Evolutionary conservation across 2,113 vertebrate species (phyloP).

Genomic region (Varanus komodoensis): DNA sequence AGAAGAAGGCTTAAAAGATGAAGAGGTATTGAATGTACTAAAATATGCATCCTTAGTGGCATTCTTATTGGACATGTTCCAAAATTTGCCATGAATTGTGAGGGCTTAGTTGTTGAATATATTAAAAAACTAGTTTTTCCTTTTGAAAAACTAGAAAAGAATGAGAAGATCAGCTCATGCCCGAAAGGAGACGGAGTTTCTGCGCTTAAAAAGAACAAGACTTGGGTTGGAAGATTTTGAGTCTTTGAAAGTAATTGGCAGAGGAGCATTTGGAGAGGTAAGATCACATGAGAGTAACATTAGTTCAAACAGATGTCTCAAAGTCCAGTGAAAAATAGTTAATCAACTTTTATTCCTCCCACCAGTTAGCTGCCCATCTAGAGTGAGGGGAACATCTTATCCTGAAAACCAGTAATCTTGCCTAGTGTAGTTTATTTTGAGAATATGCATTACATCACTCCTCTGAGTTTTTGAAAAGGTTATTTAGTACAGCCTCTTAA

Average conservation of each 20-base stretch:
- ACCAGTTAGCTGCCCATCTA: not conserved
- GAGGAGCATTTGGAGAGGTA: constrained; percentile 89
- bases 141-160: constrained; percentile 75
- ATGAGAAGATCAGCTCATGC: constrained; percentile 84
- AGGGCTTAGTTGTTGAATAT: not conserved
- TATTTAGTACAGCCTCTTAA: not conserved
- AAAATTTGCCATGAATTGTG: not conserved
- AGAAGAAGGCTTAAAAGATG: constrained; percentile 95
- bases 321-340: not conserved
- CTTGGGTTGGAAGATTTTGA: constrained; percentile 88
- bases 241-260: constrained; percentile 88
- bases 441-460: not conserved
- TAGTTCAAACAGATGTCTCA: not conserved
- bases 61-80: no score
- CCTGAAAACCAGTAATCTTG: no score
- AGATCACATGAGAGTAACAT: not conserved
- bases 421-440: not conserved
- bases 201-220: constrained; percentile 86
- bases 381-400: not conserved
- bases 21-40: constrained; percentile 85
- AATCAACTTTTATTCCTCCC: not conserved
- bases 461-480: not conserved
- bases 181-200: constrained; percentile 86
- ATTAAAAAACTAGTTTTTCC: not conserved
- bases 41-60: not conserved